These are phyloP conservation scores for cattle (Bos taurus) DNA, from an alignment of 2,113 vertebrate species.

Conservation along the genomic window DNA sequence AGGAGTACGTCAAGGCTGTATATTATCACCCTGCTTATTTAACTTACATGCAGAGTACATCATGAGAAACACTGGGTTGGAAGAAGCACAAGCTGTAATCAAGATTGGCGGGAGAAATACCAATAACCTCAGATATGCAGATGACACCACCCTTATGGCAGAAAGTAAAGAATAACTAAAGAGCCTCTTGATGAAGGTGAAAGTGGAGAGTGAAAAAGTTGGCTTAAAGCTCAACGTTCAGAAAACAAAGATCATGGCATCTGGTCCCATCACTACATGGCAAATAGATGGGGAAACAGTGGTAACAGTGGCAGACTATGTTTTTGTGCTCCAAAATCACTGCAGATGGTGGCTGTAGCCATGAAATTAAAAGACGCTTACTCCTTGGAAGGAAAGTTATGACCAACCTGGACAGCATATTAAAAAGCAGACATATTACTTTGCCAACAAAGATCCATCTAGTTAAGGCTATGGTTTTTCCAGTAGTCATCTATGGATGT, in stretches of 20 bases:
- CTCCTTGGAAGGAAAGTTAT: neutral
- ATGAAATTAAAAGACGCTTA: neutral
- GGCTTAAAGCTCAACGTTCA: neutral
- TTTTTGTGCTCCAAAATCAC: neutral
- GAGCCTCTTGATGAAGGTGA: neutral
- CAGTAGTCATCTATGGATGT: neutral
- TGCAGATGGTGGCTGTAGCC: neutral
- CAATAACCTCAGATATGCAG: neutral
- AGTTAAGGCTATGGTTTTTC: neutral
- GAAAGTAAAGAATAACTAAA: neutral
- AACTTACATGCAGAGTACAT: neutral
- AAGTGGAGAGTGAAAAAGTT: neutral
- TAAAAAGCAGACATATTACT: neutral
- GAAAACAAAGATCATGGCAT: neutral
- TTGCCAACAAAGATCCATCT: neutral
- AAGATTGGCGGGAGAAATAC: accelerated
- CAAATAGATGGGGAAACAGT: neutral
- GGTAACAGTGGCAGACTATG: neutral
- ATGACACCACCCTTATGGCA: neutral
- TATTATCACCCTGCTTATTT: neutral
- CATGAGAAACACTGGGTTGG: neutral
- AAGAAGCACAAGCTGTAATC: neutral
- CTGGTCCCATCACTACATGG: neutral
- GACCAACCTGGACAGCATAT: neutral
- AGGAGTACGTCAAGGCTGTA: neutral